Percentiles rank a stretch among this genome's conserved stretches.
Evolutionary conservation across 2,888 invertebrate species (phyloP).

Genomic region (Caenorhabditis doughertyi): DNA sequence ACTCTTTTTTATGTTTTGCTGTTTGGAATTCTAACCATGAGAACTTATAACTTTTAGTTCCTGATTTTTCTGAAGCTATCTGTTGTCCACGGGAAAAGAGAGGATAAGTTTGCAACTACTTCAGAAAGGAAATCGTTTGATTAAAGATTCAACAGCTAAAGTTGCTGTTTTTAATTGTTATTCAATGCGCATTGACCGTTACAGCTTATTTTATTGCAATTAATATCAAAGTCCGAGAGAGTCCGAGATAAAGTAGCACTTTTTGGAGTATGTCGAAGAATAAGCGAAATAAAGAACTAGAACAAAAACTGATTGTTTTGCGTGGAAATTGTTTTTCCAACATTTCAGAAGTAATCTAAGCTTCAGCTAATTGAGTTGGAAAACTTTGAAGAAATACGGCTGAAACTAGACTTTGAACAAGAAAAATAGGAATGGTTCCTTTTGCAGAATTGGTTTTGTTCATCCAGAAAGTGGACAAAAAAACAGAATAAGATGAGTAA

Average conservation of each 20-base stretch:
- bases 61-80: background rate
- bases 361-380: background rate
- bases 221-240: too few species aligned
- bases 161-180: conserved; percentile 35
- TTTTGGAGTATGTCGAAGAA: too few species aligned
- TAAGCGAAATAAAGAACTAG: too few species aligned
- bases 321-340: too few species aligned
- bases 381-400: background rate
- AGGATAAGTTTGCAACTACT: conserved; percentile 4
- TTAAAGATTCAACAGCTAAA: conserved; percentile 2
- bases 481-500: conserved; percentile 18
- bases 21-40: background rate
- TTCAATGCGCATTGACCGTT: background rate
- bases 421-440: background rate
- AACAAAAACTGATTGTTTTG: too few species aligned
- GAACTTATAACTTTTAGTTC: background rate
- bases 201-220: background rate
- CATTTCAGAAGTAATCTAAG: background rate
- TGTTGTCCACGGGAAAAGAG: background rate
- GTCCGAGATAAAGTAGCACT: too few species aligned
- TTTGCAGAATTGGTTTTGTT: conserved; percentile 41
- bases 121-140: conserved; percentile 5
- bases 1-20: background rate
- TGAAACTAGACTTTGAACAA: background rate
- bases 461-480: background rate